Conservation (phyloP, 2,797 vertebrate species). For the Centropyge bicolor region DNA sequence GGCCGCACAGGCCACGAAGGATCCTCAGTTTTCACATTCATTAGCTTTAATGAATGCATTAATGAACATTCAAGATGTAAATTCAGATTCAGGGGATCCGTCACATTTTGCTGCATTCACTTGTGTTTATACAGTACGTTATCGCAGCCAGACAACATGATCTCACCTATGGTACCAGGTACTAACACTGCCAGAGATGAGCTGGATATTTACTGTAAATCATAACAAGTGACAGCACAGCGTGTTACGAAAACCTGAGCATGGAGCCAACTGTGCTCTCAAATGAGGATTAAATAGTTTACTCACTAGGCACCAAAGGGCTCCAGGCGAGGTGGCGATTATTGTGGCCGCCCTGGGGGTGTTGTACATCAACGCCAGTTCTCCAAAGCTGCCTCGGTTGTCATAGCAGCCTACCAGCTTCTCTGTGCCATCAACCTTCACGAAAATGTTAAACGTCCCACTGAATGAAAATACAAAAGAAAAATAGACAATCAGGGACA, state of each 20-base stretch:
- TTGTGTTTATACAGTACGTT: not conserved
- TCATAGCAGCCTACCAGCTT: conserved; percentile 95
- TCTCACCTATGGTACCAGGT: conserved; percentile 21
- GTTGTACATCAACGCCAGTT: conserved; percentile 99
- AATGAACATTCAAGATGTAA: not conserved
- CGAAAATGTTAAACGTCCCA: conserved; percentile 94
- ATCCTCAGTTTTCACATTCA: not conserved
- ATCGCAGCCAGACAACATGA: conserved; percentile 9
- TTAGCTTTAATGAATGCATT: not conserved
- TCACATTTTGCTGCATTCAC: conserved; percentile 1
- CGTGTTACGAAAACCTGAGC: conserved; percentile 39
- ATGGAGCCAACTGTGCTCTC: conserved; percentile 54
- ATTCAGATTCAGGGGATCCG: not conserved
- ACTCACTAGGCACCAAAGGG: conserved; percentile 99
- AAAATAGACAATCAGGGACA: not conserved
- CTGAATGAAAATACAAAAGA: conserved; percentile 77
- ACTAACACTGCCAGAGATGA: conserved; percentile 25
- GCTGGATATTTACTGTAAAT: conserved; percentile 51
- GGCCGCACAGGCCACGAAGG: not conserved
- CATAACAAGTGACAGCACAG: conserved; percentile 51
- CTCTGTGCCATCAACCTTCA: conserved; percentile 91
- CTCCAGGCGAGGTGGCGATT: conserved; percentile 94
- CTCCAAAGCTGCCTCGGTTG: conserved; percentile 97
- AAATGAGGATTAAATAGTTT: conserved; percentile 49
- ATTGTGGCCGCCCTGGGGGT: conserved; percentile 98